Base-by-base conservation (phyloP, 2,797 vertebrate genomes). In the Orestias chungarensis region DNA sequence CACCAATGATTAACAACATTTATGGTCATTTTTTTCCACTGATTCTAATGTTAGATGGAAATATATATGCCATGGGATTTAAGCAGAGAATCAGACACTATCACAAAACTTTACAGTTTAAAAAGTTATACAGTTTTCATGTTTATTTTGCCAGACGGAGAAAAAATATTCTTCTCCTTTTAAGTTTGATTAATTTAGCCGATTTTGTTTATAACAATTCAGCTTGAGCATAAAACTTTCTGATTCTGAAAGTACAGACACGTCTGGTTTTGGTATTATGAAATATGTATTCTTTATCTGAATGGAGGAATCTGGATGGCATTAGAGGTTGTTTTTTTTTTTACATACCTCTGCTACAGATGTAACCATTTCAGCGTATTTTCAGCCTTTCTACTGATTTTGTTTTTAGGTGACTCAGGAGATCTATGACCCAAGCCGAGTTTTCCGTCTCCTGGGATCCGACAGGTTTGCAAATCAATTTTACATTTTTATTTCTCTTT, bases 361-460 rank as follows among this genome's bases (percentile, higher is more conserved):
- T 47, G 4, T 18, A 33, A 5, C 31, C 35, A 23, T 59, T 59
- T 11, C 55, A 14, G 6, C 14, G 33, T 38, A 33, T 50, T 4
- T 8, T 49, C 20, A 64, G 8, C 42, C 1, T 0, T 44, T 47
- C 6, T 25, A 20, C 43, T 15, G 9, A 38, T 33, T 40, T 76
- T 18, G 3, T 75, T 71, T 73, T 2, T 73, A 95, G 95, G 94
- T 95, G 80, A 96, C 95, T 49, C 95, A 96, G 92, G 95, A 95
- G 94, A 95, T 96, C 76, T 95, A 78, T 44, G 95, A 96, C 86
- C 94, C 90, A 2, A 95, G 94, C 91, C 87, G 95, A 86, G 94
- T 95, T 6, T 95, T 95, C 89, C 91, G 90, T 75, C 93, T 95
- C 76, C 92, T 95, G 6, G 95, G 95, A 75, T 95, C 95, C n/a